phyloP scores from a whole-genome alignment of 2,888 invertebrate genomes.

The Sphecodes monilicornis region DNA sequence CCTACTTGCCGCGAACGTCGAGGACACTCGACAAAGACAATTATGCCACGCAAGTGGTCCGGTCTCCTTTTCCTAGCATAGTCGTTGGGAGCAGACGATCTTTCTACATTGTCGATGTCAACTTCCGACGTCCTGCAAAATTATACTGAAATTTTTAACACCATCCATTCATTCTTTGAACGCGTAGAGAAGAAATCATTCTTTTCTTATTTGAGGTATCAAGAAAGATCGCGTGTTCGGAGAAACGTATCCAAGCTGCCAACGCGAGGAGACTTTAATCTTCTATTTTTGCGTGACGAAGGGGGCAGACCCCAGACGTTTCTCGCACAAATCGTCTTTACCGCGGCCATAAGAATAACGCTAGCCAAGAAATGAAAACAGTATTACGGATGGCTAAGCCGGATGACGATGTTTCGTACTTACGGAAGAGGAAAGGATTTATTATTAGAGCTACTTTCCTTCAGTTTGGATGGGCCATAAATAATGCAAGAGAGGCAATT shows the following conservation, averaged over 20 bases:
- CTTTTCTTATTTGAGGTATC: not conserved
- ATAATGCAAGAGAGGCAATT: conserved; percentile 19
- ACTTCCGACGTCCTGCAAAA: conserved; percentile 4
- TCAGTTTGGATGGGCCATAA: conserved; percentile 40
- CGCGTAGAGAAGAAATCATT: not conserved
- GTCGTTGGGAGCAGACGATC: conserved; percentile 21
- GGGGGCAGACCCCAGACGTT: not conserved
- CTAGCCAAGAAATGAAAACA: conserved; percentile 37
- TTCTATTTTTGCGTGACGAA: conserved; percentile 16
- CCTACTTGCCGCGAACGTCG: conserved; percentile 44
- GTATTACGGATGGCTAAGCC: conserved; percentile 57
- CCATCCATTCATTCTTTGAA: not conserved
- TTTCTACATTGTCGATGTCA: conserved; percentile 13
- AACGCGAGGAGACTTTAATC: not conserved
- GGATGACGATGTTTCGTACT: conserved; percentile 62
- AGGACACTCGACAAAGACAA: conserved; percentile 53
- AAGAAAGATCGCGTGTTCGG: not conserved
- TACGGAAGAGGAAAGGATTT: conserved; percentile 49
- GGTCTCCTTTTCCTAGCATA: conserved; percentile 25
- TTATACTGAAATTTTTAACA: not conserved
- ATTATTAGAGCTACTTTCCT: conserved; percentile 42
- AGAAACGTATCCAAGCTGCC: not conserved
- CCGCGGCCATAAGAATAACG: conserved; percentile 26
- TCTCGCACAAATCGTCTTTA: conserved; percentile 35
- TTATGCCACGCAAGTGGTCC: conserved; percentile 48